These are phyloP conservation scores for Poliocrania exsul DNA, from an alignment of 2,797 vertebrate species.

Conservation along the genomic window DNA sequence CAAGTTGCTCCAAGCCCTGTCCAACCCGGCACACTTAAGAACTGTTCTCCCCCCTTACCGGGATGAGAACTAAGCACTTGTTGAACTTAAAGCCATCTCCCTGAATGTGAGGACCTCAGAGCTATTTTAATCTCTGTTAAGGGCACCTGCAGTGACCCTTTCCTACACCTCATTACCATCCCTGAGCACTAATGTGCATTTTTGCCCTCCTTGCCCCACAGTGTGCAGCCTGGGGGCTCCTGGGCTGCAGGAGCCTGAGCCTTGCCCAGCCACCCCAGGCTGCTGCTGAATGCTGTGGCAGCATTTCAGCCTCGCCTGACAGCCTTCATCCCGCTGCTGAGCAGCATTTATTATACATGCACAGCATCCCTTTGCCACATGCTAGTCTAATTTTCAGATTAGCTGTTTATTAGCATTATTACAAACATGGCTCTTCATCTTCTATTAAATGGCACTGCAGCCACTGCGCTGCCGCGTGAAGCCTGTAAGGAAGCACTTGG, in stretches of 20 bases:
- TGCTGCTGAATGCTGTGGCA: neutral
- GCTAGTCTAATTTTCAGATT: constrained; percentile 33
- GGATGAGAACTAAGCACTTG: neutral
- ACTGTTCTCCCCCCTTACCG: neutral
- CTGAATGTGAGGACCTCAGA: neutral
- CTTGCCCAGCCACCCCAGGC: neutral
- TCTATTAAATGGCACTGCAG: neutral
- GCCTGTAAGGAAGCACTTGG: constrained; percentile 33
- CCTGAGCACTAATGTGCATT: neutral
- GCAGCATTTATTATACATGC: neutral
- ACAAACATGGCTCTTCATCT: constrained; percentile 39
- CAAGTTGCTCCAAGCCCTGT: neutral
- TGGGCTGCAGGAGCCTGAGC: neutral
- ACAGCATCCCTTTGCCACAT: neutral
- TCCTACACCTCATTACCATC: neutral
- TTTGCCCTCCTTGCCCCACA: neutral
- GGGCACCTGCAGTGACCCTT: neutral
- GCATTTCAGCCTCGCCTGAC: neutral
- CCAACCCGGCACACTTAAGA: fast-evolving
- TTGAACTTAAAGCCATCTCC: neutral
- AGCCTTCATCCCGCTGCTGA: neutral
- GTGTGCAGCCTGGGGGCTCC: neutral
- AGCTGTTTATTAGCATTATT: constrained; percentile 45
- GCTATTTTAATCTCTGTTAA: neutral
- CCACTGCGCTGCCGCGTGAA: neutral